phyloP scores from a whole-genome alignment of 2,797 vertebrate species.

The Lacerta agilis region DNA sequence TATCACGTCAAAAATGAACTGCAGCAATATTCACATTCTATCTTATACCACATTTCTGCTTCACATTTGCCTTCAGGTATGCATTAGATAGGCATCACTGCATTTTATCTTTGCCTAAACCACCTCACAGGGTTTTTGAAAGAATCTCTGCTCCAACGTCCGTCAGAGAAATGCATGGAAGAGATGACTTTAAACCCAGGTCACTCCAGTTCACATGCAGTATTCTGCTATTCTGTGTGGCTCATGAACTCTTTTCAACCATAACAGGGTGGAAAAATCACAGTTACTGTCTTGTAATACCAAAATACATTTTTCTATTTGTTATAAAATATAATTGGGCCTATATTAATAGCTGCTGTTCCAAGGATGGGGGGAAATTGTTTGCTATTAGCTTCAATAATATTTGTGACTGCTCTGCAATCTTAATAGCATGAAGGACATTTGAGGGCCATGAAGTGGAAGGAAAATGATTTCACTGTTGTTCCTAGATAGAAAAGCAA shows the following conservation, averaged over 20 bases:
- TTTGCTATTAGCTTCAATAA: constrained; percentile 62
- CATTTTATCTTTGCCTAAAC: not conserved
- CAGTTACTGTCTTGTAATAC: constrained; percentile 56
- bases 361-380: constrained; percentile 33
- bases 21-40: constrained; percentile 52
- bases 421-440: constrained; percentile 49
- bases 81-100: not conserved
- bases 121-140: not conserved
- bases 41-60: not conserved
- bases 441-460: constrained; percentile 50
- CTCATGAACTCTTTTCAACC: not conserved
- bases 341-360: constrained; percentile 66
- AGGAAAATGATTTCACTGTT: constrained; percentile 61
- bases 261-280: not conserved
- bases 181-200: not conserved
- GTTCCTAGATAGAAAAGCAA: constrained; percentile 54
- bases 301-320: constrained; percentile 66
- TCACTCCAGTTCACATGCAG: not conserved
- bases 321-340: constrained; percentile 65
- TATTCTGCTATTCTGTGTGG: too few species aligned
- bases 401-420: constrained; percentile 46
- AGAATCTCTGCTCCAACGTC: not conserved
- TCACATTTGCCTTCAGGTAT: not conserved
- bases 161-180: too few species aligned
- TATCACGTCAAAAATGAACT: constrained; percentile 54